Conservation (phyloP, 2,113 vertebrate species). For the Dromas ardeola region DNA sequence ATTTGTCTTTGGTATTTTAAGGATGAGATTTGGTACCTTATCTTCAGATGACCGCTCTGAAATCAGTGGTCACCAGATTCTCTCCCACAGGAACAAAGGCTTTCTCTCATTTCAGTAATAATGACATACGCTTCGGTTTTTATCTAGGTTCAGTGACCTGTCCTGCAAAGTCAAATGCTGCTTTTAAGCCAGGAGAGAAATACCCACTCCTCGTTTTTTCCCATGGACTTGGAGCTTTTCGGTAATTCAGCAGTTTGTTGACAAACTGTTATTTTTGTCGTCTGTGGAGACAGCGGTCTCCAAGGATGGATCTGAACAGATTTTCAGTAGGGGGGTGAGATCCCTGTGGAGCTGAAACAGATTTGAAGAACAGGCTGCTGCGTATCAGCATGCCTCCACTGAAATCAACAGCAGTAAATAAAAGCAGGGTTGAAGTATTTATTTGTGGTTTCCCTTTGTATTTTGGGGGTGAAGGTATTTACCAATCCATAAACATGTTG, state of each 20-base stretch:
- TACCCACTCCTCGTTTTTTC: conserved; percentile 93
- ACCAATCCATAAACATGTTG: neutral
- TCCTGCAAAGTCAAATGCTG: conserved; percentile 86
- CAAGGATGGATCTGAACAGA: neutral
- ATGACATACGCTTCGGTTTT: neutral
- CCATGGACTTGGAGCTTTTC: conserved; percentile 94
- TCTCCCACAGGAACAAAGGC: neutral
- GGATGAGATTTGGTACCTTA: neutral
- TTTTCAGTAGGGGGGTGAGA: neutral
- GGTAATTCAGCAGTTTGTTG: conserved; percentile 75
- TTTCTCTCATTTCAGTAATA: neutral
- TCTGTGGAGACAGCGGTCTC: neutral
- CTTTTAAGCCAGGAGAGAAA: conserved; percentile 83
- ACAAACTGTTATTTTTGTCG: neutral
- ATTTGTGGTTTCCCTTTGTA: neutral
- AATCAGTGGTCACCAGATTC: neutral
- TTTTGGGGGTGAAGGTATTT: neutral
- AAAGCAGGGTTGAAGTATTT: neutral
- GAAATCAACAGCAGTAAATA: neutral
- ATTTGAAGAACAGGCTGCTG: neutral
- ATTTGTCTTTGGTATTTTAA: neutral
- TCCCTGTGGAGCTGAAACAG: neutral
- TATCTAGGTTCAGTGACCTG: conserved; percentile 83
- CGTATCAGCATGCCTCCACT: neutral
- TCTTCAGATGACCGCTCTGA: neutral